These are phyloP conservation scores for Aleiodes sp. DNA, from an alignment of 1,140 invertebrate species.

Conservation along the genomic window DNA sequence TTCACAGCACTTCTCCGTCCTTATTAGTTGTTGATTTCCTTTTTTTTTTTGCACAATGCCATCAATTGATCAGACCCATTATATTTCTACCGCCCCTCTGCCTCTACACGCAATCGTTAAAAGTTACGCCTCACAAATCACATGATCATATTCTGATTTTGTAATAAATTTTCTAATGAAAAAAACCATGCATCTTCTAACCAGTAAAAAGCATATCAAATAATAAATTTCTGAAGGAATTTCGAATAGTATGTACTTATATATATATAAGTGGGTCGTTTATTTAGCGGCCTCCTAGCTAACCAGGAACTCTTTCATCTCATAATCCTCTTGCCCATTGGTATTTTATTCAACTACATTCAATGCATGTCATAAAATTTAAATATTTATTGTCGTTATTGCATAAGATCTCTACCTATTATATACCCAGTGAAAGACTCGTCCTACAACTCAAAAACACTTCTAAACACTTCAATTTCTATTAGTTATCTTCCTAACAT, in stretches of 20 bases:
- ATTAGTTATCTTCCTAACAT: background rate
- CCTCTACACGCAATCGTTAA: background rate
- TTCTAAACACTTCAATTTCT: background rate
- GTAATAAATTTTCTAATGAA: background rate
- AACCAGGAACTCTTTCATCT: conserved; percentile 17
- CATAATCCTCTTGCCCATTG: conserved; percentile 25
- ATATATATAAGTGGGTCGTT: conserved; percentile 8
- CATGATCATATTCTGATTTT: background rate
- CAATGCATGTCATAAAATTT: conserved; percentile 26
- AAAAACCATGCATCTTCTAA: background rate
- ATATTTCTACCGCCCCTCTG: background rate
- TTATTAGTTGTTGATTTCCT: too few relatives aligned
- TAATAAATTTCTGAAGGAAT: conserved; percentile 3
- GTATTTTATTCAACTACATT: conserved; percentile 13
- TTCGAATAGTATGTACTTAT: background rate
- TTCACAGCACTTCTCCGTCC: too few relatives aligned
- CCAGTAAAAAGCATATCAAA: conserved; percentile 11
- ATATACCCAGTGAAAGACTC: background rate
- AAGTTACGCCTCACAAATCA: background rate
- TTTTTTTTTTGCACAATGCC: background rate
- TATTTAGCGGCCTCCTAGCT: conserved; percentile 16
- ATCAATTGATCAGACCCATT: background rate
- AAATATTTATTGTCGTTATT: conserved; percentile 32
- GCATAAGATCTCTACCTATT: conserved; percentile 24
- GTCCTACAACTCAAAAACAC: background rate